These are phyloP conservation scores for Dasyornis broadbenti DNA, from an alignment of 2,113 vertebrate species.

Conservation along the genomic window DNA sequence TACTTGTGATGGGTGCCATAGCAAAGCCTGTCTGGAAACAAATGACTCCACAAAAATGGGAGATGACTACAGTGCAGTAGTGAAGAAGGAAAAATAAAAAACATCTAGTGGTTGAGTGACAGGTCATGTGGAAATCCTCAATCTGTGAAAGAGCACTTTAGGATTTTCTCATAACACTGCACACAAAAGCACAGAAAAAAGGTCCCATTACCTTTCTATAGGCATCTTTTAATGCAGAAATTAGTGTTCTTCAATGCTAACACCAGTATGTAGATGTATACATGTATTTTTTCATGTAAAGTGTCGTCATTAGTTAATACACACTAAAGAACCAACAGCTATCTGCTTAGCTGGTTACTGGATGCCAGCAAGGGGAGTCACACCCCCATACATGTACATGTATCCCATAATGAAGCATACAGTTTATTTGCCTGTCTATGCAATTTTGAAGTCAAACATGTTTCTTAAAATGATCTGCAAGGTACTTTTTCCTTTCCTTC, in stretches of 20 bases:
- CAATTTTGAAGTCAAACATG: not conserved
- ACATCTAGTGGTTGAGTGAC: not conserved
- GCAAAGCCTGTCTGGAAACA: not conserved
- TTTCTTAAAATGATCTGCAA: not conserved
- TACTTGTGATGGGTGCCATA: not conserved
- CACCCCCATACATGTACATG: rapidly evolving
- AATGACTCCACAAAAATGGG: not conserved
- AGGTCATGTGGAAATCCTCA: not conserved
- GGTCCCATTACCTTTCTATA: not conserved
- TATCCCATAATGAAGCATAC: not conserved
- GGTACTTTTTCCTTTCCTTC: not conserved
- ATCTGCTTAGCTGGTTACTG: not conserved
- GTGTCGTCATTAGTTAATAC: not conserved
- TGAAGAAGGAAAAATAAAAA: not conserved
- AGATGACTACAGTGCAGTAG: not conserved
- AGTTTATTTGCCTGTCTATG: not conserved
- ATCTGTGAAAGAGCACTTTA: not conserved
- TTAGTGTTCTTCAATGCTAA: not conserved
- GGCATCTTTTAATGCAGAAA: not conserved
- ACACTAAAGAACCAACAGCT: not conserved
- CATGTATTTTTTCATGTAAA: not conserved
- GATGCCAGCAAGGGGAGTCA: not conserved
- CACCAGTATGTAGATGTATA: not conserved
- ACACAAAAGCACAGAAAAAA: not conserved
- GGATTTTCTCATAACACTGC: not conserved